Conservation (phyloP, 2,113 vertebrate genomes). For the Aramus guarauna region DNA sequence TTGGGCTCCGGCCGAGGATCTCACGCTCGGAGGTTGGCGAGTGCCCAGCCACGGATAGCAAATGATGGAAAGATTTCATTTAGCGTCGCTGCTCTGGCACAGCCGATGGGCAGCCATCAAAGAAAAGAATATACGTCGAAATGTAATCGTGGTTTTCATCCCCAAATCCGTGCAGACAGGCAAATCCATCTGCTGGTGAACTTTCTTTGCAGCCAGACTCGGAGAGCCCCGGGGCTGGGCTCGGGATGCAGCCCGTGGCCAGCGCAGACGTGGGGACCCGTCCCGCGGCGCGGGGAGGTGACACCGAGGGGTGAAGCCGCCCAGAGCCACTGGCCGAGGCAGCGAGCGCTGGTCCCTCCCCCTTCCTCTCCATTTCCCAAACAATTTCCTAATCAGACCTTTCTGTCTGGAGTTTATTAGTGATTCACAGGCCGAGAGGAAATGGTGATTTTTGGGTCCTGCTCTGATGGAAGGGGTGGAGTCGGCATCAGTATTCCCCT, state of each 20-base stretch:
- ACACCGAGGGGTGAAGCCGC: not conserved
- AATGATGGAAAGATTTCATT: accelerated
- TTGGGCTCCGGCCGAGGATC: not conserved
- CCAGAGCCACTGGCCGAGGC: not conserved
- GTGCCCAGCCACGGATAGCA: no score
- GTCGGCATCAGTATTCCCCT: not conserved
- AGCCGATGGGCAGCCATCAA: accelerated
- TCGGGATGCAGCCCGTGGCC: accelerated
- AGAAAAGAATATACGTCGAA: accelerated
- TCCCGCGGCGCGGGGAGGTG: not conserved
- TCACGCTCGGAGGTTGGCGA: accelerated
- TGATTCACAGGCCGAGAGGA: slow-evolving; percentile 63
- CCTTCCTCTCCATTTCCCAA: slow-evolving; percentile 59
- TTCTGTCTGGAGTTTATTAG: slow-evolving; percentile 71
- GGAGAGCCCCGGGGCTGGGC: not conserved
- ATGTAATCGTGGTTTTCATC: accelerated
- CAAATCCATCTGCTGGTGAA: not conserved
- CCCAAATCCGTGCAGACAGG: not conserved
- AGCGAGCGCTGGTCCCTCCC: not conserved
- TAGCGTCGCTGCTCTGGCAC: accelerated
- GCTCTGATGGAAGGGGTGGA: slow-evolving; percentile 18
- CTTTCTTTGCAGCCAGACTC: not conserved
- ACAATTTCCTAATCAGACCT: slow-evolving; percentile 65
- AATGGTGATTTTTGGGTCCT: slow-evolving; percentile 43
- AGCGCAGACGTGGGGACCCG: not conserved